Evolutionary conservation across 2,797 vertebrate genomes (phyloP), one percentile per base, ranked within the genome.

Genomic region (Paratrypauchen microcephalus): DNA sequence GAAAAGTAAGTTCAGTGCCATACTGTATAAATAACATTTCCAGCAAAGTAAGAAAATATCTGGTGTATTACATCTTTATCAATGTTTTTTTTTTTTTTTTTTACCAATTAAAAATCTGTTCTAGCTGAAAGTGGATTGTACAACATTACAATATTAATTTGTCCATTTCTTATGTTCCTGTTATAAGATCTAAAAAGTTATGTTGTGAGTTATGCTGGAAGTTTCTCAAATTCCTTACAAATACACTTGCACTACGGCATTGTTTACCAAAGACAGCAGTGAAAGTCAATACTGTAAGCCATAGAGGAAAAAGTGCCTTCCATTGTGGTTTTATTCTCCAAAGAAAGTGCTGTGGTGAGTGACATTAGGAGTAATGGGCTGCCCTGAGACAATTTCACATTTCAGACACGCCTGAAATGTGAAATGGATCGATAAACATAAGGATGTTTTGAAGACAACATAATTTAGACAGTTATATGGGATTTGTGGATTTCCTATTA

Each of bases 391-490:
- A 36, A 8, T 36, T 71, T 67, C 65, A 73, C 9, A 8, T 36
- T 71, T 67, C 65, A 73, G 16, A 75, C 71, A 45, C 66, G 47
- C 69, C 41, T 73, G 81, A 83, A 78, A 50, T 70, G 78, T 73
- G 80, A 83, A 77, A 50, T 70, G 78, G 65, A 54, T 12, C 52
- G 1, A 12, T 55, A 23, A 55, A 52, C 19, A n/a, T 13, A 21
- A 48, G 24, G 4, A 57, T 28, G 13, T 56, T 26, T 13, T 16
- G 55, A 57, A 26, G 5, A 16, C 4, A 28, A 57, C 0, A 57
- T 7, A 16, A 57, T 23, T 7, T 21, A n/a, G 11, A 57, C 55
- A 24, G 5, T 26, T 57, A 5, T n/a, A 11, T 15, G 13, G 1
- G 15, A 15, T 16, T 12, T 23, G 21, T 52, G 50, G 19, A 13